Evolutionary conservation across 2,113 vertebrate species (phyloP).

Genomic region (Noturus placidus): DNA sequence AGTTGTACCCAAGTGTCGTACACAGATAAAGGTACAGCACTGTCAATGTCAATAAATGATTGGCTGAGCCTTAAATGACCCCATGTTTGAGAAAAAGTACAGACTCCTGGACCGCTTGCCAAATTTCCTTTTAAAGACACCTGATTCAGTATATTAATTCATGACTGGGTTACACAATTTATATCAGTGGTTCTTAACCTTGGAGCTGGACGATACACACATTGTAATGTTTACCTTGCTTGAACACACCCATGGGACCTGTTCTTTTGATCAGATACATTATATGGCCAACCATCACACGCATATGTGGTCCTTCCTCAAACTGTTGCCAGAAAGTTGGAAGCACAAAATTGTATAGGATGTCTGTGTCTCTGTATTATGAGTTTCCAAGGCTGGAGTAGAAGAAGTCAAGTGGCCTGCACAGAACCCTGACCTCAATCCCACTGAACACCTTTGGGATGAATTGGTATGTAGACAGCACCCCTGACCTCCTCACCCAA

Average conservation of each 20-base stretch:
- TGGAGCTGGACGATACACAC: background rate
- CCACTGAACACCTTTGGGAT: background rate
- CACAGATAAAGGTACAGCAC: background rate
- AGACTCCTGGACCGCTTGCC: background rate
- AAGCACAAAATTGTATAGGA: background rate
- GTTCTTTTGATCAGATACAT: background rate
- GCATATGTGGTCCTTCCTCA: background rate
- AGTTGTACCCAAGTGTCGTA: background rate
- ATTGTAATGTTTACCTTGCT: background rate
- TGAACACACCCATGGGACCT: background rate
- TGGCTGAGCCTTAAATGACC: background rate
- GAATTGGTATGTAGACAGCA: background rate
- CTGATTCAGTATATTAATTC: background rate
- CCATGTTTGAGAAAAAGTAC: background rate
- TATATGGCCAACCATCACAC: background rate
- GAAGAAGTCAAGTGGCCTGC: background rate
- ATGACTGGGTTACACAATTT: background rate
- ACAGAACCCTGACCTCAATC: background rate
- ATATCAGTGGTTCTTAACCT: background rate
- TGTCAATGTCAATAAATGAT: background rate
- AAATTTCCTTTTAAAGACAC: background rate
- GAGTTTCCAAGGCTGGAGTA: background rate
- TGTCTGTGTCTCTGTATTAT: too few relatives aligned
- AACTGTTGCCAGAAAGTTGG: background rate
- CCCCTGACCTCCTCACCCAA: background rate